phyloP scores from a whole-genome alignment of 2,113 vertebrate species.

The Glaucidium brasilianum region DNA sequence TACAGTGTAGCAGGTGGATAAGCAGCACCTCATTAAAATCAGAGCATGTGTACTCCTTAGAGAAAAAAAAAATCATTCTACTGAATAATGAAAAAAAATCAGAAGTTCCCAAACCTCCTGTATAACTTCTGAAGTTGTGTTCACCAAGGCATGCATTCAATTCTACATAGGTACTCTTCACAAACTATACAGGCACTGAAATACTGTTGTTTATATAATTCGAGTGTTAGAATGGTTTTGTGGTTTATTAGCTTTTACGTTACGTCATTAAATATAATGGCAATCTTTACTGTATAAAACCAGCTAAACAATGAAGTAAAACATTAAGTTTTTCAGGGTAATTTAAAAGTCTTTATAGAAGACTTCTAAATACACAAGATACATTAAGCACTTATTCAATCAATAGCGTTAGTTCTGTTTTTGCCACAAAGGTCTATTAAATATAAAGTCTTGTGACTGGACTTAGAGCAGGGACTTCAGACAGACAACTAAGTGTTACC shows the following conservation, averaged over 20 bases:
- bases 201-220: not conserved
- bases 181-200: not conserved
- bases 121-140: not conserved
- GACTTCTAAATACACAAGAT: not conserved
- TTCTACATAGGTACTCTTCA: not conserved
- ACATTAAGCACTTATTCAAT: not conserved
- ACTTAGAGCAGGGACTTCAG: not conserved
- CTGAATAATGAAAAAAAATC: not conserved
- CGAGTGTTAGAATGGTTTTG: not conserved
- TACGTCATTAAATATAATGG: not conserved
- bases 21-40: not conserved
- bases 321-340: not conserved
- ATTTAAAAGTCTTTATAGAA: not conserved
- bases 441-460: not conserved
- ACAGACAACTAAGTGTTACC: not conserved
- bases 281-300: not conserved
- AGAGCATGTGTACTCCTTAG: not conserved
- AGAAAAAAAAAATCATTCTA: not conserved
- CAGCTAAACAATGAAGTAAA: not conserved
- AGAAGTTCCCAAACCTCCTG: not conserved
- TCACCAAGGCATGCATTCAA: not conserved
- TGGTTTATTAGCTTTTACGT: not conserved
- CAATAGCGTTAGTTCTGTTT: not conserved
- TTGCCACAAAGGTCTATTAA: not conserved
- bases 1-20: not conserved